A percentile compares a stretch with the other conserved stretches of the same genome.
phyloP scores from a whole-genome alignment of 2,888 invertebrate genomes.

The Chalcis sispes region DNA sequence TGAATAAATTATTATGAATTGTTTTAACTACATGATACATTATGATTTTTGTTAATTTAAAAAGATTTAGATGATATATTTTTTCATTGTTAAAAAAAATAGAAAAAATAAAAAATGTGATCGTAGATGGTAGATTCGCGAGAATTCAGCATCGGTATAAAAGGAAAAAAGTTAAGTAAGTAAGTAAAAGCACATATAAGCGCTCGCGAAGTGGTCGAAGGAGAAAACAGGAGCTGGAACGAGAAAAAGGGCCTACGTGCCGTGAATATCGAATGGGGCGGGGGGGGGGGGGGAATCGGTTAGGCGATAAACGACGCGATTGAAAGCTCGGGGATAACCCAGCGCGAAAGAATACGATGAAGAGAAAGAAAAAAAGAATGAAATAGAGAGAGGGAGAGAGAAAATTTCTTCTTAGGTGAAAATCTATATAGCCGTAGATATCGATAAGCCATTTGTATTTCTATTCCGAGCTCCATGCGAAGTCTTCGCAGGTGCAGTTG shows the following conservation, averaged over 20 bases:
- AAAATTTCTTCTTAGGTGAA: slow-evolving; percentile 52
- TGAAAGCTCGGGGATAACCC: slow-evolving; percentile 64
- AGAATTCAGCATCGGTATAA: too few relatives aligned
- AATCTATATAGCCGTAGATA: slow-evolving; percentile 58
- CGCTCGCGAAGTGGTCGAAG: slow-evolving; percentile 16
- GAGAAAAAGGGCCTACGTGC: slow-evolving; percentile 63
- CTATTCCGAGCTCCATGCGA: slow-evolving; percentile 57
- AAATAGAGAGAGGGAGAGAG: too few relatives aligned
- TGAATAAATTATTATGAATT: too few relatives aligned
- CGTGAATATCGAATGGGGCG: slow-evolving; percentile 68
- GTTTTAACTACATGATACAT: too few relatives aligned
- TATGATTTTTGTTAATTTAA: too few relatives aligned
- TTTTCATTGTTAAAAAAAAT: too few relatives aligned
- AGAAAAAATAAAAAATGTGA: too few relatives aligned
- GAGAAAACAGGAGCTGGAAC: slow-evolving; percentile 48
- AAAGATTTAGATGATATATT: too few relatives aligned
- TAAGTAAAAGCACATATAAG: slow-evolving; percentile 44
- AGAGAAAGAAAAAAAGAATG: too few relatives aligned
- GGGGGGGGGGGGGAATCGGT: slow-evolving; percentile 62
- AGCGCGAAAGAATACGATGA: too few relatives aligned
- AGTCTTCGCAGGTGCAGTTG: slow-evolving; percentile 28
- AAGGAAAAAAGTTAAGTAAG: neutral
- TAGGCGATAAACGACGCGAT: slow-evolving; percentile 70
- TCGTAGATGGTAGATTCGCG: too few relatives aligned
- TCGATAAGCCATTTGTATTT: slow-evolving; percentile 67